Conservation (phyloP, 2,797 vertebrate genomes). For the Nasua narica region DNA sequence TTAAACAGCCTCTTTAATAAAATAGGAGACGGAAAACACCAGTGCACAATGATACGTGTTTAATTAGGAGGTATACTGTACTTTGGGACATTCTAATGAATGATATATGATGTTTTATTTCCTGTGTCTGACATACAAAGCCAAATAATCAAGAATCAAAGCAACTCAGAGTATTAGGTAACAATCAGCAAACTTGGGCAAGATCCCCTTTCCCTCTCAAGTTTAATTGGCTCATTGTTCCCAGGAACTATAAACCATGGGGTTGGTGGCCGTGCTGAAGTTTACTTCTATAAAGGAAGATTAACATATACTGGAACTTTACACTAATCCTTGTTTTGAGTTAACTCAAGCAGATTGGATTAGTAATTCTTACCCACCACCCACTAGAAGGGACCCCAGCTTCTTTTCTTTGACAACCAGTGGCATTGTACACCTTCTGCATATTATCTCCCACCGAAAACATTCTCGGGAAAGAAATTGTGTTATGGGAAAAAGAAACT, state of each 20-base stretch:
- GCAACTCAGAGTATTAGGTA: constrained; percentile 85
- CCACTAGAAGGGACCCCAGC: constrained; percentile 85
- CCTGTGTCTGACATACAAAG: constrained; percentile 77
- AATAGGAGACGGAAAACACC: constrained; percentile 75
- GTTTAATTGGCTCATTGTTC: constrained; percentile 90
- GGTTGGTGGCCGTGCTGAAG: constrained; percentile 83
- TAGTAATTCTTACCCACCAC: constrained; percentile 91
- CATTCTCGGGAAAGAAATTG: constrained; percentile 74
- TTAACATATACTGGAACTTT: constrained; percentile 91
- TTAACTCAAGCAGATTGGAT: constrained; percentile 94
- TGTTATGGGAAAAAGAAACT: constrained; percentile 77
- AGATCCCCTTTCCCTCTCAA: constrained; percentile 76
- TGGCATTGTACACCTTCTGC: constrained; percentile 82
- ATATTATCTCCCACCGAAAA: constrained; percentile 81
- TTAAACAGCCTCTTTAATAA: constrained; percentile 78
- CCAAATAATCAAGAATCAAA: constrained; percentile 85
- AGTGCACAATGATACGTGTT: constrained; percentile 68
- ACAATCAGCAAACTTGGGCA: constrained; percentile 83
- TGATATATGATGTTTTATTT: constrained; percentile 82
- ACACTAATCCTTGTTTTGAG: constrained; percentile 94
- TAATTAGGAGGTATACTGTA: constrained; percentile 81
- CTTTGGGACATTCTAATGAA: constrained; percentile 82
- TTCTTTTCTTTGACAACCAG: constrained; percentile 83
- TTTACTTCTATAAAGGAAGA: constrained; percentile 88
- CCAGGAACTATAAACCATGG: constrained; percentile 83